Evolutionary conservation across 2,797 vertebrate species (phyloP), one percentile per base, ranked within the genome.

Genomic region (Sciaenops ocellatus): DNA sequence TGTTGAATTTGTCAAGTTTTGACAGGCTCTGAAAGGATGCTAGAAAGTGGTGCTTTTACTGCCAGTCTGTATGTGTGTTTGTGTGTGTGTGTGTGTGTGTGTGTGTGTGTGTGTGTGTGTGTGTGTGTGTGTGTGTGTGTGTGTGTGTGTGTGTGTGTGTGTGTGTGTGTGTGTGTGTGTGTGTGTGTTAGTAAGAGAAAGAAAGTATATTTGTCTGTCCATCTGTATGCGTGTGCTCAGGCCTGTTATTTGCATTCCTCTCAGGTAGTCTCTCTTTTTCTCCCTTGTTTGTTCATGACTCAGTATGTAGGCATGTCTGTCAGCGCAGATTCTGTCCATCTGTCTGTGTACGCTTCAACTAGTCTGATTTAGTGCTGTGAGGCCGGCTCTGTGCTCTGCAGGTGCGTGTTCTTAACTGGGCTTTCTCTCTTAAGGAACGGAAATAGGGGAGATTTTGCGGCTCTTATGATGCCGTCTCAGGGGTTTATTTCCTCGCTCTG

Each of bases 1-100:
- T 90, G 86, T 90, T 87, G 82, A 83, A 82, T 90, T 90, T 89
- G 82, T 91, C 88, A 90, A 69, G 69, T 83, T 88, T 78, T 87
- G 87, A 90, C 83, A 76, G 67, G 71, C 69, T 90, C 87, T 85
- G 82, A 84, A 82, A 87, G 83, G 85, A 80, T 84, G 74, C 55
- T 16, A 11, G 56, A 62, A 86, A 70, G 74, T 24, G 60, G 62
- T 69, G 83, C 82, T 81, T 83, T 80, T 61, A 50, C 83, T 71
- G 77, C 73, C 82, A 67, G 38, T 55, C 62, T 20, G 61, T 57
- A 50, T 65, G 5, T 22, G 65, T 60, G 69, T 47, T 54, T 80
- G 30, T 67, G 60, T 7, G 34, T 50, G 55, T 34, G 48, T n/a
- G 48, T 18, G 18, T 52, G n/a, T 66, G 38, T 65, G 60, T 61